A percentile compares a stretch with the other conserved stretches of the same genome.
Conservation (phyloP, 1,140 invertebrate genomes). For the Kradibia gibbosae region DNA sequence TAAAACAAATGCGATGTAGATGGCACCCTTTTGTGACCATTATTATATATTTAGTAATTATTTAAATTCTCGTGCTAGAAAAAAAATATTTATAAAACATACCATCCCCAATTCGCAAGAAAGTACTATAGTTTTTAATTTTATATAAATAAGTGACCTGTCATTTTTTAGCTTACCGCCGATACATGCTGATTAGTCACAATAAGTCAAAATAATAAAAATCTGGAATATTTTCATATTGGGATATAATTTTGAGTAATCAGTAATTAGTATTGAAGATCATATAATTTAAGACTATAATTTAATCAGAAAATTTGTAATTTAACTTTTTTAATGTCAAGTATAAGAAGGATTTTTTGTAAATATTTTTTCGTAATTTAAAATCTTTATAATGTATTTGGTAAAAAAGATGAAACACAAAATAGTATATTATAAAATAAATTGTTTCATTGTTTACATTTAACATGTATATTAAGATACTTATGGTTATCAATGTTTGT, state of each 20-base stretch:
- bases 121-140: conserved; percentile 29
- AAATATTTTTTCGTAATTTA: conserved; percentile 44
- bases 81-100: too few species aligned
- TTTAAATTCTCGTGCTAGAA: conserved; percentile 24
- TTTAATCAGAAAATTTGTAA: conserved; percentile 37
- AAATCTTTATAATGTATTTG: conserved; percentile 36
- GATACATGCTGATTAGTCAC: background rate
- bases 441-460: conserved; percentile 28
- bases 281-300: conserved; percentile 23
- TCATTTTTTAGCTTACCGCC: background rate
- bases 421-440: conserved; percentile 21
- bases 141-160: background rate
- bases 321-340: conserved; percentile 5
- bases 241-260: conserved; percentile 5
- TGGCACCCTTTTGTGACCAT: background rate
- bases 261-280: conserved; percentile 18
- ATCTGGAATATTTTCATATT: background rate
- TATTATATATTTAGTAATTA: background rate
- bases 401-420: conserved; percentile 34
- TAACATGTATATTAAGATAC: conserved; percentile 2
- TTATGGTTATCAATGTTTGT: conserved; percentile 21
- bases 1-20: conserved; percentile 24
- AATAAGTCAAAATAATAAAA: background rate
- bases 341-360: conserved; percentile 33
- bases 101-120: background rate